Conservation (phyloP, 1,140 invertebrate species). For the Bombus haemorrhoidalis region DNA sequence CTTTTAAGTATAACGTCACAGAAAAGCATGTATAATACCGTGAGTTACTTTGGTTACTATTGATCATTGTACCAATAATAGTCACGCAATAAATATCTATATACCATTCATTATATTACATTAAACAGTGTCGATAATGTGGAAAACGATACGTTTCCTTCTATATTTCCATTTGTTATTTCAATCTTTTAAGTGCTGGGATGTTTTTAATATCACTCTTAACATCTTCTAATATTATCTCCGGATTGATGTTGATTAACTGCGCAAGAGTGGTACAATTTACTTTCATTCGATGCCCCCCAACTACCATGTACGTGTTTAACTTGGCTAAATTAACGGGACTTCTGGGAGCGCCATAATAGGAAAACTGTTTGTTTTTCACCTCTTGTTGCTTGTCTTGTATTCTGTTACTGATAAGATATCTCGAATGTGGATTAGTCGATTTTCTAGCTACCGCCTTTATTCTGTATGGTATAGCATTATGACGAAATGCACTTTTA, state of each 20-base stretch:
- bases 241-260: conserved; percentile 76
- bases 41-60: conserved; percentile 22
- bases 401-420: conserved; percentile 53
- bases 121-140: neutral
- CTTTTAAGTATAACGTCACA: neutral
- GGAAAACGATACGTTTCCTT: neutral
- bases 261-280: conserved; percentile 74
- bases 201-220: conserved; percentile 34
- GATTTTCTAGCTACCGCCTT: conserved; percentile 79
- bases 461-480: conserved; percentile 37
- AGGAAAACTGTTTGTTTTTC: conserved; percentile 56
- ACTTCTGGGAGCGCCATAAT: conserved; percentile 68
- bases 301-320: conserved; percentile 75
- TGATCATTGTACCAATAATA: neutral
- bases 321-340: conserved; percentile 70
- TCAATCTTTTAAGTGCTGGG: neutral
- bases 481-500: conserved; percentile 42
- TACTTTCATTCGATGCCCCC: conserved; percentile 74
- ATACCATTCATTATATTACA: neutral
- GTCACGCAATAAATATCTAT: conserved; percentile 7
- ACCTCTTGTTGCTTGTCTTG: neutral
- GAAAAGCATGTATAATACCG: conserved; percentile 12
- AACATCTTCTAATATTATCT: conserved; percentile 65
- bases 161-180: conserved; percentile 32
- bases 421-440: conserved; percentile 72